These are phyloP conservation scores for Coryphaenoides rupestris DNA, from an alignment of 2,113 vertebrate genomes.

Conservation along the genomic window DNA sequence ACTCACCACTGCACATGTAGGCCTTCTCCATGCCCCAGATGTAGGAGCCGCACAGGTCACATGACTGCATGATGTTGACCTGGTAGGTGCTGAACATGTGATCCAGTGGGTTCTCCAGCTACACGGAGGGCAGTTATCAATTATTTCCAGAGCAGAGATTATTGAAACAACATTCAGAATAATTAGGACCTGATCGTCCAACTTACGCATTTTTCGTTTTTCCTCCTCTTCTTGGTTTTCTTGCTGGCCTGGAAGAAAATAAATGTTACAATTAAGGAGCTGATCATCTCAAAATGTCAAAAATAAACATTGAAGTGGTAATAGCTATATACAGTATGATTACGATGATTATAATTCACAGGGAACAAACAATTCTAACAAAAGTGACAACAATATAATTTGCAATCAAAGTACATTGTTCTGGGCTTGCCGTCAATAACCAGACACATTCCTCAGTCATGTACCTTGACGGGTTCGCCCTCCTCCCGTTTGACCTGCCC, in stretches of 20 bases:
- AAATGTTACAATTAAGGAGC: too few species aligned
- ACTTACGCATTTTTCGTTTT: slow-evolving; percentile 86
- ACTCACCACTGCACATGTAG: slow-evolving; percentile 89
- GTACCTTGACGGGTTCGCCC: slow-evolving; percentile 78
- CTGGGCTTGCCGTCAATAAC: too few species aligned
- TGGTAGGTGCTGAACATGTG: slow-evolving; percentile 90
- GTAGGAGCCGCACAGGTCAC: slow-evolving; percentile 88
- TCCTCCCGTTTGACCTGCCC: slow-evolving; percentile 78
- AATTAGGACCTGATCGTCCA: not conserved
- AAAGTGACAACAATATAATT: not conserved
- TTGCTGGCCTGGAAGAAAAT: slow-evolving; percentile 72
- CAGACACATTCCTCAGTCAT: not conserved
- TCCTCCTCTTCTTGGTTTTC: slow-evolving; percentile 81
- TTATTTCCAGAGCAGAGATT: not conserved
- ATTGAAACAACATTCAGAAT: too few species aligned
- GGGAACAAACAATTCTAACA: not conserved
- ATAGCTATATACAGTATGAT: too few species aligned
- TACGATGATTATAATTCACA: too few species aligned
- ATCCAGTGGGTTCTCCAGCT: slow-evolving; percentile 82
- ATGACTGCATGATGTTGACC: slow-evolving; percentile 92
- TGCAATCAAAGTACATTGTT: too few species aligned
- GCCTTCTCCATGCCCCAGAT: slow-evolving; percentile 98
- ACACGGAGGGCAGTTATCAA: slow-evolving; percentile 3
- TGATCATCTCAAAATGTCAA: too few species aligned
- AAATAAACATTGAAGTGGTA: too few species aligned